Conservation (phyloP, 2,797 vertebrate species). For the Hypotaenidia philippensis region DNA sequence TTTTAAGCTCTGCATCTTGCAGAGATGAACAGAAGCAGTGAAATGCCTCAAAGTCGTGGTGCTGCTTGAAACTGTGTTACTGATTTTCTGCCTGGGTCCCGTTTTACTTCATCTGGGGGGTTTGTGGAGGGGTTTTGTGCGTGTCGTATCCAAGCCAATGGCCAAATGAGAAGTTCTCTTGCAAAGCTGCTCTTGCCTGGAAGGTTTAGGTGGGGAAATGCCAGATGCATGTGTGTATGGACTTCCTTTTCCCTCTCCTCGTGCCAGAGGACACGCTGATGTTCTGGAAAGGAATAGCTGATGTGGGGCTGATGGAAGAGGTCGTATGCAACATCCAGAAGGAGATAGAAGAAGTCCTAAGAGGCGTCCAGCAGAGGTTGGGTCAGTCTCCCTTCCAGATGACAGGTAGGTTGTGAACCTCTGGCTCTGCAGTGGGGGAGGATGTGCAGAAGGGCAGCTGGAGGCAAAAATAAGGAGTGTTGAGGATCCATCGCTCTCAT, state of each 20-base stretch:
- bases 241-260: constrained; percentile 20
- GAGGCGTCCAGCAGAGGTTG: constrained; percentile 89
- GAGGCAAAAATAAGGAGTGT: background rate
- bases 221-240: background rate
- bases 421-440: background rate
- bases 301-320: constrained; percentile 94
- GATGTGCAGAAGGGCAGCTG: background rate
- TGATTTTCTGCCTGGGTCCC: background rate
- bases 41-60: background rate
- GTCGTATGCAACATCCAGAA: constrained; percentile 96
- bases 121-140: background rate
- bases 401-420: constrained; percentile 81
- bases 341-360: constrained; percentile 88
- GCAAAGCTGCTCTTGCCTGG: background rate
- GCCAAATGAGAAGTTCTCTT: background rate
- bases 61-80: background rate
- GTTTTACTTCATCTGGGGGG: background rate
- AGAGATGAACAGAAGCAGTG: background rate
- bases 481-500: background rate
- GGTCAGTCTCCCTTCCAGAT: constrained; percentile 87
- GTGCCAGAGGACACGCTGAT: constrained; percentile 92
- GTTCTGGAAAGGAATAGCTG: constrained; percentile 98
- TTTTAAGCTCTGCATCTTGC: background rate
- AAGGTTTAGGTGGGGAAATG: background rate
- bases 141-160: background rate